A percentile compares a stretch with the other conserved stretches of the same genome.
Conservation (phyloP, 92 coral and sea anemone species). For the Zoanthus solanderi region DNA sequence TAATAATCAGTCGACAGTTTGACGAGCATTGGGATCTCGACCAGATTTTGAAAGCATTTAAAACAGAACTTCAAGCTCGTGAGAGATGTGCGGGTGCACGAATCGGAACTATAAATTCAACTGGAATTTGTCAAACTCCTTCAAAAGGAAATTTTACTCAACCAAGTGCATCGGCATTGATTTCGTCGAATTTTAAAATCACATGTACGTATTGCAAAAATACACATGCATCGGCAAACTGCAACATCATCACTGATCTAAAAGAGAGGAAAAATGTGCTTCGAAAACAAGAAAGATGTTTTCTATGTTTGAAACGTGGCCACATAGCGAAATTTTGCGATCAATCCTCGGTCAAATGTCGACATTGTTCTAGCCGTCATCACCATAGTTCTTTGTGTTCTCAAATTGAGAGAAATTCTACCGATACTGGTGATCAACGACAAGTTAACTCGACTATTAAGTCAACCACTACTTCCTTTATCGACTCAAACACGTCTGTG, state of each 20-base stretch:
- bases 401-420: not conserved
- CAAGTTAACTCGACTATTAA: not conserved
- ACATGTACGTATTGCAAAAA: conserved; percentile 59
- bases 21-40: conserved; percentile 51
- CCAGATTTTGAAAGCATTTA: conserved; percentile 18
- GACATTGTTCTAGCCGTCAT: not conserved
- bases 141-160: conserved; percentile 5
- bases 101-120: not conserved
- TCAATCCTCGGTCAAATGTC: not conserved
- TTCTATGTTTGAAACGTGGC: conserved; percentile 20
- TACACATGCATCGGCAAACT: conserved; percentile 42
- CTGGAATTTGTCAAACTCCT: not conserved
- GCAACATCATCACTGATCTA: conserved; percentile 44
- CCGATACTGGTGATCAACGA: not conserved
- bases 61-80: conserved; percentile 39
- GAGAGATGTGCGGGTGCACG: conserved; percentile 38
- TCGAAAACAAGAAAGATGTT: conserved; percentile 44
- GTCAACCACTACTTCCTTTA: conserved; percentile 6
- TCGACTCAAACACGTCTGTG: conserved; percentile 31
- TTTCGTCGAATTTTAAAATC: conserved; percentile 1
- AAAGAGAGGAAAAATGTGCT: conserved; percentile 25
- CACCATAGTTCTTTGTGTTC: conserved; percentile 25
- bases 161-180: conserved; percentile 29
- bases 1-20: conserved; percentile 49
- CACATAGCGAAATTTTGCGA: conserved; percentile 12